A percentile compares a stretch with the other conserved stretches of the same genome.
These are phyloP conservation scores for Mycetomoellerius zeteki DNA, from an alignment of 1,140 invertebrate genomes.

Conservation along the genomic window DNA sequence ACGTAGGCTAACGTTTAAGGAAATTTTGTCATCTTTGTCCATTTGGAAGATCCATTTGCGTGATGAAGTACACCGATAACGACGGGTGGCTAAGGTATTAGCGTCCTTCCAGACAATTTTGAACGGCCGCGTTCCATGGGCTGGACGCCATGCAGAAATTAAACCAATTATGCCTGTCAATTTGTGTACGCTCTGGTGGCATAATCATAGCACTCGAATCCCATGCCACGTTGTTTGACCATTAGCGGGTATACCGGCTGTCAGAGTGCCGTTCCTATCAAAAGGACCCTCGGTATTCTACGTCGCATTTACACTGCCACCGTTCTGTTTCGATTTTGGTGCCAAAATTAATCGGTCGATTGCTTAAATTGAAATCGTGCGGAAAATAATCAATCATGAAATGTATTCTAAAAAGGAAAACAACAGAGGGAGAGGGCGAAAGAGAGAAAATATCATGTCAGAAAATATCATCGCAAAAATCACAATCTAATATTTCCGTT, in stretches of 20 bases:
- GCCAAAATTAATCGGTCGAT: constrained; percentile 71
- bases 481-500: background rate
- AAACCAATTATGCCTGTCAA: constrained; percentile 77
- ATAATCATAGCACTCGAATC: constrained; percentile 77
- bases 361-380: background rate
- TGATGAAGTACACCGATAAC: constrained; percentile 36
- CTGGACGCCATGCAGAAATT: constrained; percentile 70
- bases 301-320: constrained; percentile 69
- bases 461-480: background rate
- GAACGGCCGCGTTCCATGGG: constrained; percentile 41
- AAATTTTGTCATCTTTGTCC: constrained; percentile 42
- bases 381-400: background rate
- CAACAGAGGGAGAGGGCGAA: too few relatives aligned
- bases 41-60: background rate
- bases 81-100: constrained; percentile 57
- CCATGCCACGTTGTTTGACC: constrained; percentile 74
- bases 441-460: background rate
- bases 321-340: constrained; percentile 67
- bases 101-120: constrained; percentile 58
- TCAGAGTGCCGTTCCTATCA: constrained; percentile 64
- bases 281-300: constrained; percentile 73
- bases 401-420: too few relatives aligned
- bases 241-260: constrained; percentile 72
- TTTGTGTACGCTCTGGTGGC: constrained; percentile 67
- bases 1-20: background rate